phyloP scores from a whole-genome alignment of 2,797 vertebrate genomes.

The Mus spretus region DNA sequence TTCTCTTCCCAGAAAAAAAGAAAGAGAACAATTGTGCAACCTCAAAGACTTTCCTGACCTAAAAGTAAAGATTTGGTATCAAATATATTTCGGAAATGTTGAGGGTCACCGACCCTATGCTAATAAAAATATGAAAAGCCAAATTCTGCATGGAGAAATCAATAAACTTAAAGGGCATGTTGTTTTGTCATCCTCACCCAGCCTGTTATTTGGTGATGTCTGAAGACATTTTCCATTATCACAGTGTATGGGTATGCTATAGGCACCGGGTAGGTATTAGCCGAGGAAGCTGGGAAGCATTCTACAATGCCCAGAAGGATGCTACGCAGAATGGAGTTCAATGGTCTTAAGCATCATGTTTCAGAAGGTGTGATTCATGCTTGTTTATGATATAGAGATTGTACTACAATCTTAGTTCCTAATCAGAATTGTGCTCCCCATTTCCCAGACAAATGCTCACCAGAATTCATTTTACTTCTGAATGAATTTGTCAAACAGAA shows the following conservation, averaged over 20 bases:
- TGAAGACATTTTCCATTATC: neutral
- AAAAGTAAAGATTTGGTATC: neutral
- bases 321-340: neutral
- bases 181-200: no score
- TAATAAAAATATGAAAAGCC: neutral
- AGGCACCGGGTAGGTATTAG: neutral
- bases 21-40: neutral
- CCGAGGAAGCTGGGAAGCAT: neutral
- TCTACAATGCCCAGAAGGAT: neutral
- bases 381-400: neutral
- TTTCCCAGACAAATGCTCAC: neutral
- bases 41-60: slow-evolving; percentile 23
- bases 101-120: neutral
- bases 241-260: neutral
- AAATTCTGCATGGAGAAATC: neutral
- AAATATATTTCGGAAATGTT: neutral
- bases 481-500: neutral
- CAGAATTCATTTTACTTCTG: neutral
- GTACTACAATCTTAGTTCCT: neutral
- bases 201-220: neutral
- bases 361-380: neutral
- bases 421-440: neutral
- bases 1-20: neutral
- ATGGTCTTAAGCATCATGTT: neutral
- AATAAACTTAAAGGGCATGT: neutral